phyloP scores from a whole-genome alignment of 2,888 invertebrate genomes.

The Empis livida region DNA sequence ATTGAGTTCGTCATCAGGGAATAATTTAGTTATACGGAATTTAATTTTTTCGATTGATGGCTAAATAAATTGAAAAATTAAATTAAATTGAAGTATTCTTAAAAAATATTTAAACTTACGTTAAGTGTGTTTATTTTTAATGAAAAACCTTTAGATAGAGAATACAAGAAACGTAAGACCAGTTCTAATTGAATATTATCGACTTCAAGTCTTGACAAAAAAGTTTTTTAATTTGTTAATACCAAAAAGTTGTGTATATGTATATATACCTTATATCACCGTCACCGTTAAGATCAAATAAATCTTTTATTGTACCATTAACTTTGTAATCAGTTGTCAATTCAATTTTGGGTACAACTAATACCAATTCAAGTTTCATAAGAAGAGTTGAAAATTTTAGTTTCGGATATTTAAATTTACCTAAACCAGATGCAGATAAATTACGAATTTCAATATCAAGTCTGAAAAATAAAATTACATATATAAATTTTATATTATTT shows the following conservation, averaged over 20 bases:
- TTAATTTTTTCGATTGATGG: too few relatives aligned
- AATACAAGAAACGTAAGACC: neutral
- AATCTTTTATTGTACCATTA: neutral
- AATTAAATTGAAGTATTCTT: too few relatives aligned
- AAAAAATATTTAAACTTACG: too few relatives aligned
- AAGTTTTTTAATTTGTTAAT: neutral
- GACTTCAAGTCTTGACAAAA: neutral
- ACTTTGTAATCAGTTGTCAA: neutral
- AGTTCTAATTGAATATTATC: neutral
- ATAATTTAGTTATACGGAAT: neutral
- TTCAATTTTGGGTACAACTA: neutral
- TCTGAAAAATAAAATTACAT: neutral
- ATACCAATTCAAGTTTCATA: neutral
- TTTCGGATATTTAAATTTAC: neutral
- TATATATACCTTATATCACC: neutral
- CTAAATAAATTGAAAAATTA: too few relatives aligned
- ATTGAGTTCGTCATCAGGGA: neutral
- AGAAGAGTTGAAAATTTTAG: neutral
- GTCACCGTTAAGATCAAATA: neutral
- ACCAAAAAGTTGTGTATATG: neutral
- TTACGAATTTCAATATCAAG: neutral
- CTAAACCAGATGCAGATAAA: neutral
- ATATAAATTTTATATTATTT: neutral
- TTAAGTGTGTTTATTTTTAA: neutral
- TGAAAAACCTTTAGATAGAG: neutral